Evolutionary conservation across 1,140 invertebrate genomes (phyloP).

Genomic region (Agraylea sexmaculata): DNA sequence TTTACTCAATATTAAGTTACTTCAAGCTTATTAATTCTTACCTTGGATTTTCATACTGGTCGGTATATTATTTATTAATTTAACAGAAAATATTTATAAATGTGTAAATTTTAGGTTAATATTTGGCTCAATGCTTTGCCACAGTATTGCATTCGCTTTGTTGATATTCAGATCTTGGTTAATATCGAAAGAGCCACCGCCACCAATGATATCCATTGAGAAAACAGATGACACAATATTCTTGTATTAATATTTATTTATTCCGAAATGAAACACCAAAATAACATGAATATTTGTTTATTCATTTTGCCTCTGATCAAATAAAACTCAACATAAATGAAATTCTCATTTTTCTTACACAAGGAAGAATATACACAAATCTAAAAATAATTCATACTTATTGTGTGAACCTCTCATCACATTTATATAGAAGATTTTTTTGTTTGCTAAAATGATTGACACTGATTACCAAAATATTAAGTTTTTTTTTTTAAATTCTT

Average conservation of each 20-base stretch:
- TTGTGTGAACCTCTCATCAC: no score
- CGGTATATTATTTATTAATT: conserved; percentile 5
- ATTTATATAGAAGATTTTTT: no score
- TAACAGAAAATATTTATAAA: conserved; percentile 2
- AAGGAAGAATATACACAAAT: no score
- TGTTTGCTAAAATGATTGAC: no score
- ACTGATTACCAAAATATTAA: no score
- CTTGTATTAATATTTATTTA: conserved; percentile 18
- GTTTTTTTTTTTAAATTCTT: no score
- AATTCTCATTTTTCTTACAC: no score
- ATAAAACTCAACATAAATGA: no score
- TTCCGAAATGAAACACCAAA: no score
- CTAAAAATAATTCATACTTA: no score
- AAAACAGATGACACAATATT: conserved; percentile 20
- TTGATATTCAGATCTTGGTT: conserved; percentile 5
- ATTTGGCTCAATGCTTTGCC: conserved; percentile 13
- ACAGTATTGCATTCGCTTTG: conserved; percentile 3
- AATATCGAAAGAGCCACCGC: conserved; percentile 12
- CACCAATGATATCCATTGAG: conserved; percentile 13
- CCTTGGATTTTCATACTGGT: conserved; percentile 20
- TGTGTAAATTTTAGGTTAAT: conserved; percentile 15
- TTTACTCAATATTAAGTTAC: conserved; percentile 11
- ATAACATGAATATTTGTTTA: no score
- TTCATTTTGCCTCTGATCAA: no score
- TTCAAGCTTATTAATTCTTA: background rate